Evolutionary conservation across 1,140 invertebrate species (phyloP), one percentile per base, ranked within the genome.

Genomic region (Scaptomyza montana): DNA sequence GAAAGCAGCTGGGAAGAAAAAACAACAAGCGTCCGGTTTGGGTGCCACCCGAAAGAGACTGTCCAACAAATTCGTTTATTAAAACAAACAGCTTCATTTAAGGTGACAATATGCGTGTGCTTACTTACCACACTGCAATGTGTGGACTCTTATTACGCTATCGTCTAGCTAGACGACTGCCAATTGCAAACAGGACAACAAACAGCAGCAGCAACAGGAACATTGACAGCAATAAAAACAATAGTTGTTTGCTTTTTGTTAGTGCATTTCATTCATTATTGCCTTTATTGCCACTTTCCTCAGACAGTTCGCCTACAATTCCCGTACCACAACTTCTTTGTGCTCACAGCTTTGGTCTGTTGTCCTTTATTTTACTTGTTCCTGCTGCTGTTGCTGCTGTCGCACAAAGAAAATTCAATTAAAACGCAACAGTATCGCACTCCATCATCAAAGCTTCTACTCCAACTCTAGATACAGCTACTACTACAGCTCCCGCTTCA

Each of bases 341-440:
- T 63, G 8, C 59, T 33, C 41, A 43, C 19, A 41, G 43, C 45
- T 49, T 60, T 33, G 57, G 25, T 47, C 41, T 13, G n/a, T 28
- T 84, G 80, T 82, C 80, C 65, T 78, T 78, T 80, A 68, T 74
- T 73, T 59, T 80, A 61, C 61, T 80, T 69, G 66, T 80, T 47
- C n/a, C 45, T 53, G 60, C 47, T 65, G 49, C 51, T 46, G 55
- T 43, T 49, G 53, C 41, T 67, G 67, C 45, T 61, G 64, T 59
- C 74, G 65, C 80, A 90, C 82, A 87, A 90, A 90, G 86, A 90
- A 91, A 90, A 91, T 91, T 91, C 90, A 91, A 91, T 91, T 91
- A 91, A 91, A 91, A 85, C 82, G 82, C 87, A 91, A 91, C 89
- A 91, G 91, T 91, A 81, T 80, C 77, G 90, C 86, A 80, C 85